phyloP scores from a whole-genome alignment of 2,888 invertebrate genomes.

The Smittia aterrima region DNA sequence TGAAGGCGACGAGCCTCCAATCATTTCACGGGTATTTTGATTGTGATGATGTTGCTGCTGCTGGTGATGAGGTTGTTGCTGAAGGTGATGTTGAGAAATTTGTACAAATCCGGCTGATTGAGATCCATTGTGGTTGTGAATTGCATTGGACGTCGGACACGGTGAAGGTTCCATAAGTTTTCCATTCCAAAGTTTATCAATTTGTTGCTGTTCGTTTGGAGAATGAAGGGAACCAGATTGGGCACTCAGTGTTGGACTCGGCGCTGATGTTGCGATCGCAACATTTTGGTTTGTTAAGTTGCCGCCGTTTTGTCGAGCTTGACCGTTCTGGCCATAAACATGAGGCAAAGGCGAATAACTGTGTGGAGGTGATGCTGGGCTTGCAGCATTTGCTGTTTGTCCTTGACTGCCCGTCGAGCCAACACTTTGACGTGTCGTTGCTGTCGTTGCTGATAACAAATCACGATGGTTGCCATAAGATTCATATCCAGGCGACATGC shows the following conservation, averaged over 20 bases:
- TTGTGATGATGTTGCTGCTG: slow-evolving; percentile 52
- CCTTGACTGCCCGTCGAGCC: background rate
- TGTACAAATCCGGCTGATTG: slow-evolving; percentile 56
- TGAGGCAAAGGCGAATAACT: slow-evolving; percentile 36
- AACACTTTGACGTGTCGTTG: slow-evolving; percentile 41
- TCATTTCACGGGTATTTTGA: slow-evolving; percentile 47
- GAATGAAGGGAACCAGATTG: slow-evolving; percentile 64
- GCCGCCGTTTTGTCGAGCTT: slow-evolving; percentile 29
- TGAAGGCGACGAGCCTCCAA: slow-evolving; percentile 43
- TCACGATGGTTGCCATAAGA: slow-evolving; percentile 56
- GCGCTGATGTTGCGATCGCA: slow-evolving; percentile 45
- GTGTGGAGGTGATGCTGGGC: slow-evolving; percentile 33
- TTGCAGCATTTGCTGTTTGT: background rate
- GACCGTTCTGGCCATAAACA: slow-evolving; percentile 21
- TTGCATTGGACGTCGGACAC: slow-evolving; percentile 6
- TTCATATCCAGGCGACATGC: slow-evolving; percentile 82
- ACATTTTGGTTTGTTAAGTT: slow-evolving; percentile 21
- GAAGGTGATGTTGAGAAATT: slow-evolving; percentile 53
- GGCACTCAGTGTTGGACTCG: slow-evolving; percentile 67
- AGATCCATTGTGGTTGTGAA: slow-evolving; percentile 44
- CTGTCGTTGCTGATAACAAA: slow-evolving; percentile 50
- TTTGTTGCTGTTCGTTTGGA: slow-evolving; percentile 50
- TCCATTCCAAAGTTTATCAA: slow-evolving; percentile 37
- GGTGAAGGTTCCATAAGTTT: slow-evolving; percentile 24
- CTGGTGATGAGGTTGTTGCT: slow-evolving; percentile 52